Base-by-base conservation (phyloP, 1,140 invertebrate genomes). In the Halesus radiatus region DNA sequence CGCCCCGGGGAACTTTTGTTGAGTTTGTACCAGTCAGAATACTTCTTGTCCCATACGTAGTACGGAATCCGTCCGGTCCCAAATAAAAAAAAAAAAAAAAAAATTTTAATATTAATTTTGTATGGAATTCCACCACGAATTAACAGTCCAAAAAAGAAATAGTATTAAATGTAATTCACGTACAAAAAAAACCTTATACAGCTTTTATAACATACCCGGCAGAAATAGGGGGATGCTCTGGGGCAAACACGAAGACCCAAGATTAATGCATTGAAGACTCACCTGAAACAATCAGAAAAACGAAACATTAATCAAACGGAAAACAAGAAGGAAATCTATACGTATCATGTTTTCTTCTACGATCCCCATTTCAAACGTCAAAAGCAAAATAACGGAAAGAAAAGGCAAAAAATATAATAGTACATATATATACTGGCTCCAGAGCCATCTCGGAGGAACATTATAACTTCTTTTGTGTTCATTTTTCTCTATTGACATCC, bases 401-500 rank as follows among this genome's bases (percentile, higher is more conserved):
- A 37, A 66, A 37, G 62, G 62, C 45, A 54, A 23, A 72, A 54
- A 72, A 72, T 72, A 72, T n/a, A n/a, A n/a, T n/a, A n/a, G n/a
- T n/a, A n/a, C n/a, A n/a, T 50, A 10, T 23, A 72, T 72, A 72
- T 16, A 72, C 68, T 22, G 26, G 10, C 68, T 72, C 50, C 68
- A 22, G 45, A 50, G 50, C 68, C 45, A 26, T 53, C 50, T 53
- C 45, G 20, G 20, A 26, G 54, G 54, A 75, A 75, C 22, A 75
- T 75, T 58, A 53, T 58, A 32, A 32, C 26, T 75, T 75, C 50
- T 58, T 73, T 75, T 75, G 53, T 58, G 72, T 75, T 75, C 72
- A 75, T 75, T 58, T 75, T 75, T 75, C 72, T 75, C 72, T 75
- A 75, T 75, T 75, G 72, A 56, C 72, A 75, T 75, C 72, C 72